Evolutionary conservation across 1,140 invertebrate genomes (phyloP), one percentile per base, ranked within the genome.

Genomic region (Lanistes nyassanus): DNA sequence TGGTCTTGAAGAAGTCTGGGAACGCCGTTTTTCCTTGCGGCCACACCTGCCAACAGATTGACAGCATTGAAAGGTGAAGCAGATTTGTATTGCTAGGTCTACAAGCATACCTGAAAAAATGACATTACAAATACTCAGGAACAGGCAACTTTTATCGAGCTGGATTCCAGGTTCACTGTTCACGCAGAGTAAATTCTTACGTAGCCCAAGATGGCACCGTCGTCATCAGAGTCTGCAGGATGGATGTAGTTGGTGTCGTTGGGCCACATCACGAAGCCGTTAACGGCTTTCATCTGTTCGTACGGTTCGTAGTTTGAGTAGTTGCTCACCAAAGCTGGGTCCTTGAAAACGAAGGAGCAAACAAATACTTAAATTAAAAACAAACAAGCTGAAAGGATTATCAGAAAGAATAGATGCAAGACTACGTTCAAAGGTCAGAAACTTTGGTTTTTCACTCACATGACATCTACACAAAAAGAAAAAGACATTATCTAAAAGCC

Each of bases 1-100:
- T 67, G 6, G 76, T 76, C 42, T 87, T 85, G 64, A 87, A 84
- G 74, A 87, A 88, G 65, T 88, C 87, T n/a, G 84, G 83, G 66
- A 86, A 87, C 3, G 84, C 85, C 51, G 76, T 77, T 70, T 83
- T 82, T 56, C 86, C 85, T 31, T 77, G 74, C 7, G 85, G 85
- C 85, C 84, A 86, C 0, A 86, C 82, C 83, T 85, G 53, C 21
- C 68, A 71, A 2, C 26, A 37, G 31, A 56, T 29, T 21, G 21
- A 7, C 11, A 39, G 26, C 6, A 2, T 13, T 65, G 29, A 47
- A 21, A 60, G 31, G 0, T 34, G 51, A 58, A 1, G 3, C 23
- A 11, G 13, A 21, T 9, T n/a, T 26, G 19, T 5, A 5, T 29
- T 29, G 13, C 19, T 55, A 19, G 26, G 5, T 11, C 13, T 31